phyloP scores from a whole-genome alignment of 2,797 vertebrate genomes.

The Austrolebias charrua region DNA sequence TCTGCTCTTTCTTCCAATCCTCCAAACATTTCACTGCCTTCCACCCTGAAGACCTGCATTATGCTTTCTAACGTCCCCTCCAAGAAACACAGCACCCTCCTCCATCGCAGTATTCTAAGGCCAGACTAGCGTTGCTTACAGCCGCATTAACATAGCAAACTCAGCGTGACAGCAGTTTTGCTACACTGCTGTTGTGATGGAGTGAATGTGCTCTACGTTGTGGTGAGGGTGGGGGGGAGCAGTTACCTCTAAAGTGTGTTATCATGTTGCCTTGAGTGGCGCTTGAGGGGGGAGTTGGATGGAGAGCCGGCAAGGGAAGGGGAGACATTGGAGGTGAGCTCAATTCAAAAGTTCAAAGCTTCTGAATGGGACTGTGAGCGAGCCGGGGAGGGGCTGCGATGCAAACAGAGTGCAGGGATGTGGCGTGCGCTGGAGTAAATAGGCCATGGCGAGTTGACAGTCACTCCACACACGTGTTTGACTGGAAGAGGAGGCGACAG shows the following conservation, averaged over 20 bases:
- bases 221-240: slow-evolving; percentile 51
- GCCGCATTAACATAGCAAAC: slow-evolving; percentile 72
- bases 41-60: slow-evolving; percentile 21
- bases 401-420: slow-evolving; percentile 52
- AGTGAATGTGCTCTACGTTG: slow-evolving; percentile 69
- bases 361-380: slow-evolving; percentile 52
- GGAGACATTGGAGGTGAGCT: slow-evolving; percentile 62
- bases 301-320: slow-evolving; percentile 40
- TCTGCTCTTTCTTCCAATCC: slow-evolving; percentile 21
- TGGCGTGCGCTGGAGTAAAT: slow-evolving; percentile 50
- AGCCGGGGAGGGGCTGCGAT: slow-evolving; percentile 46
- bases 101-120: slow-evolving; percentile 52
- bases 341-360: slow-evolving; percentile 68
- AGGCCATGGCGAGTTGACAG: slow-evolving; percentile 64
- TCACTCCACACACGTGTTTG: slow-evolving; percentile 63
- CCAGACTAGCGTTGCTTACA: slow-evolving; percentile 53
- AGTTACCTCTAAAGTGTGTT: slow-evolving; percentile 73
- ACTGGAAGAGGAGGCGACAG: slow-evolving; percentile 64
- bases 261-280: slow-evolving; percentile 65
- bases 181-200: slow-evolving; percentile 69
- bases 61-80: slow-evolving; percentile 34
- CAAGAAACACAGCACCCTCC: slow-evolving; percentile 39
- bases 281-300: slow-evolving; percentile 51
- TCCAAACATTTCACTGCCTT: slow-evolving; percentile 12
- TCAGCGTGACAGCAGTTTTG: slow-evolving; percentile 72